phyloP scores from a whole-genome alignment of 2,888 invertebrate genomes.

The Hololepta plana region DNA sequence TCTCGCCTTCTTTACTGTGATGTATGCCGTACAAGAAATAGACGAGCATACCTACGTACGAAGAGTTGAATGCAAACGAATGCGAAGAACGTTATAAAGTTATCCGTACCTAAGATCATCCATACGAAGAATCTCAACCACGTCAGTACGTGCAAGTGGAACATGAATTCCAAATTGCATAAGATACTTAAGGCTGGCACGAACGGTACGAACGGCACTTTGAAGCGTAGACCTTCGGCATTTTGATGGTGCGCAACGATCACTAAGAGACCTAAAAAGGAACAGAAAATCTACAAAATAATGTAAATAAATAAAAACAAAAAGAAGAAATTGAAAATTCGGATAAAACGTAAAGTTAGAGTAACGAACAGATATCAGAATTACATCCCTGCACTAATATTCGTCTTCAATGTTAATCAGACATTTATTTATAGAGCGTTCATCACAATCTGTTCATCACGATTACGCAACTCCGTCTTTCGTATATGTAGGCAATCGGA shows the following conservation, averaged over 20 bases:
- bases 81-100: conserved; percentile 7
- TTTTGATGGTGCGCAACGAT: conserved; percentile 59
- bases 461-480: no score
- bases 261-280: conserved; percentile 47
- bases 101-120: conserved; percentile 56
- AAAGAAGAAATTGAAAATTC: not conserved
- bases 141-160: conserved; percentile 59
- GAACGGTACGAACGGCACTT: conserved; percentile 65
- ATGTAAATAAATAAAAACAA: no score
- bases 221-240: conserved; percentile 51
- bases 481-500: no score
- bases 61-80: no score
- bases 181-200: conserved; percentile 64
- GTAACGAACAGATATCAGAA: no score
- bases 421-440: no score
- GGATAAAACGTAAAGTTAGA: no score
- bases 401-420: no score
- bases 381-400: no score
- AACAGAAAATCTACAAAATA: conserved; percentile 6
- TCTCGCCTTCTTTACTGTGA: conserved; percentile 61
- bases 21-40: conserved; percentile 76
- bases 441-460: no score
- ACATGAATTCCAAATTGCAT: conserved; percentile 68
- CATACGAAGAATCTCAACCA: conserved; percentile 76
- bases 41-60: conserved; percentile 55